phyloP scores from a whole-genome alignment of 1,140 invertebrate genomes.

The Euwallacea similis region DNA sequence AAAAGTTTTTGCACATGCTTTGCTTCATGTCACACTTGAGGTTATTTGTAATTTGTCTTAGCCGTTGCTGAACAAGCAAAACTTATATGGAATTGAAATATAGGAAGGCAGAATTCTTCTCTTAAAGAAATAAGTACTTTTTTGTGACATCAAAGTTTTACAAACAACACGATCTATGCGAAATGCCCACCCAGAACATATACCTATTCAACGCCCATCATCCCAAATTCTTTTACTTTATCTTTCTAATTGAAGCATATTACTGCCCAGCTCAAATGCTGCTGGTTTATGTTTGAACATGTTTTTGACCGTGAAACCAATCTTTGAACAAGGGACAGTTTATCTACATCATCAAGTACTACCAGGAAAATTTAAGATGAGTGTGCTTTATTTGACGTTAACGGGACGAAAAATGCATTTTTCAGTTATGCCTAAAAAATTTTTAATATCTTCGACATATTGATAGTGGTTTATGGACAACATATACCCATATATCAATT shows the following conservation, averaged over 20 bases:
- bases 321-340: background rate
- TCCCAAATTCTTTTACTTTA: background rate
- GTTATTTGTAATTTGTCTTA: no score
- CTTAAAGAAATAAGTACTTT: no score
- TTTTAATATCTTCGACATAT: background rate
- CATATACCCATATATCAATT: no score
- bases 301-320: conserved; percentile 6
- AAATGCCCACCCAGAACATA: conserved; percentile 9
- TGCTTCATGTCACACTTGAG: no score
- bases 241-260: conserved; percentile 16
- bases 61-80: no score
- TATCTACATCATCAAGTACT: conserved; percentile 5
- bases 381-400: background rate
- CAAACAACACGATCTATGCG: conserved; percentile 12
- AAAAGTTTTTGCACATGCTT: no score
- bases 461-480: conserved; percentile 13
- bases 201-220: conserved; percentile 14
- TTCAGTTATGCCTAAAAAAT: conserved; percentile 4
- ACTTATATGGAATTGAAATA: no score
- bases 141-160: background rate
- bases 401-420: background rate
- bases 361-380: background rate
- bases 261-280: background rate
- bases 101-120: no score
- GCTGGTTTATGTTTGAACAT: conserved; percentile 6